Evolutionary conservation across 92 coral and sea anemone genomes (phyloP), one percentile per base, ranked within the genome.

Genomic region (Isaurus tuberculatus): DNA sequence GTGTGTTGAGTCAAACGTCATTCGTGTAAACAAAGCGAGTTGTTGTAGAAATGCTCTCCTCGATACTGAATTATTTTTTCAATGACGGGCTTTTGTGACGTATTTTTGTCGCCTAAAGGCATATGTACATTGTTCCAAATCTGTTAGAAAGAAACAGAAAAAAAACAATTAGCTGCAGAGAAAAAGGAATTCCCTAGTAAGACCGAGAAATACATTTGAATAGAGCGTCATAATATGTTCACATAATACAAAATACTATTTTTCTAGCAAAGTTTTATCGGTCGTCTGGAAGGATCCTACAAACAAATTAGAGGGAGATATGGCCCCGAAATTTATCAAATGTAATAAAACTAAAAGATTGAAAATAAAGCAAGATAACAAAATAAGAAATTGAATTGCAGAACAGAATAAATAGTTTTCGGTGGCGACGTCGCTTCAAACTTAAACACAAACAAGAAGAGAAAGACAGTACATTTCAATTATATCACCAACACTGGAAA

Each of bases 51-150:
- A 33, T 58, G 3, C 13, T 23, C 26, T 26, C 60, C 0, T 25
- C 53, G 78, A 72, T 25, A 43, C 78, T 72, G 78, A 29, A 44
- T 43, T 72, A 10, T 43, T 42, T 72, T 71, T 26, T 44, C 37
- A 72, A 57, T 20, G n/a, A 67, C 42, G 22, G 16, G 7, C 33
- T 33, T 30, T 77, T 43, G 64, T 61, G 82, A 77, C 68, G 49
- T 77, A 58, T 30, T 34, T 53, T 77, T 53, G 33, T 22, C 57
- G 29, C 70, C 82, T 77, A 14, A 57, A 77, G 82, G 82, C 57
- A 58, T 57, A 34, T 34, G 53, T 6, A 25, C 51, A 33, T 33
- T 19, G 23, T 58, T 20, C 70, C 51, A 34, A 36, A 77, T 61
- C 82, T 77, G 70, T 15, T 11, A 77, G 34, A 75, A 75, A 33